Evolutionary conservation across 2,113 vertebrate genomes (phyloP), one percentile per base, ranked within the genome.

Genomic region (Butorides virescens): DNA sequence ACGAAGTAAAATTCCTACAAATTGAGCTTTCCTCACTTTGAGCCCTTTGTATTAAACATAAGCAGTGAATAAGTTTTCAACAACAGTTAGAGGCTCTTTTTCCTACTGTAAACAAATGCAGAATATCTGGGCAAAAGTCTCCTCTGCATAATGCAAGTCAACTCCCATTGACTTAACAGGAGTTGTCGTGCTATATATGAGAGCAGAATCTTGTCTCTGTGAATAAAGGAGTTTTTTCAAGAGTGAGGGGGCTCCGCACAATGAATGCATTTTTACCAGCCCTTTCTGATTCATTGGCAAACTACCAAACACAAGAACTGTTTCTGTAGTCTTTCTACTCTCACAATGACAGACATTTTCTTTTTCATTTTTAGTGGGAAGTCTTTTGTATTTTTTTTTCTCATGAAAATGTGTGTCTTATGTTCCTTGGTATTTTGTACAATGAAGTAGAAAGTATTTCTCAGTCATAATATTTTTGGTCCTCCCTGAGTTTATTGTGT

Each of bases 311-410:
- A 83, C 85, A 83, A 90, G 88, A 90, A 90, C 95, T 93, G 78
- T 88, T 94, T 96, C 96, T 97, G 90, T 93, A 95, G 77, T 94
- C 91, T 90, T 95, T 96, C 83, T 97, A 13, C 88, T 92, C 85
- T 94, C 93, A 95, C 93, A 97, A 93, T 95, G 95, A 90, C 88
- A 96, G 91, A 95, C 83, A 92, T 96, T 97, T 96, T 97, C 92
- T 92, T 95, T 83, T 93, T 86, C 56, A 92, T 86, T 96, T 95
- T 93, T 94, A 95, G 90, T 88, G 93, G 95, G 83, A 97, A 96
- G 94, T 73, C 88, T 92, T 97, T 88, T 81, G 71, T 95, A 18
- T 2, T 29, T 52, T 92, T 92, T 91, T 86, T 74, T 3, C 78
- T 95, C 70, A 9, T 87, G 81, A 87, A 96, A 93, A 89, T 32